Evolutionary conservation across 1,140 invertebrate species (phyloP).

Genomic region (Orchesella cincta): DNA sequence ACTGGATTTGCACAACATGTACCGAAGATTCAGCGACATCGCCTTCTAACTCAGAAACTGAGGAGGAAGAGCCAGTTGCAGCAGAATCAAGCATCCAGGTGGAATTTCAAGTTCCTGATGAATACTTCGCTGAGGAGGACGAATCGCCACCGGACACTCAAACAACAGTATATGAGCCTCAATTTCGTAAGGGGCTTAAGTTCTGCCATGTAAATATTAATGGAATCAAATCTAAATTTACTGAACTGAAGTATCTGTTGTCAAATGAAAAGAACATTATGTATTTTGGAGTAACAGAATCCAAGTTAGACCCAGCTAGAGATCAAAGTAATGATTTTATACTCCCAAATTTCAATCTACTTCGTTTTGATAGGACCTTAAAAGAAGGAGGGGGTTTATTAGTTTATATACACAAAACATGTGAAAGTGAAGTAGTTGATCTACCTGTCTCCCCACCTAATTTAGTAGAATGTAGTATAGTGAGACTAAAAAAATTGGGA

Average conservation of each 20-base stretch:
- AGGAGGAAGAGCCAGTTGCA: not conserved
- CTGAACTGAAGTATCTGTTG: not conserved
- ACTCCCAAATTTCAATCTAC: not conserved
- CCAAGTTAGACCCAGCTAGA: not conserved
- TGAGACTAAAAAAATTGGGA: not conserved
- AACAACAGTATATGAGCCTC: not conserved
- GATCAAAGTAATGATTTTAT: not conserved
- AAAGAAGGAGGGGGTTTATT: not conserved
- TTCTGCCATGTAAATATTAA: not conserved
- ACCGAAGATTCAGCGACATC: too few species aligned
- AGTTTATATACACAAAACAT: not conserved
- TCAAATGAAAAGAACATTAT: not conserved
- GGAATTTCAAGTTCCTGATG: not conserved
- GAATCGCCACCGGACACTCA: not conserved
- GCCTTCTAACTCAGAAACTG: too few species aligned
- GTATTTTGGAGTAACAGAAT: not conserved
- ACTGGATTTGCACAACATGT: too few species aligned
- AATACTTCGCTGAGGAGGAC: not conserved
- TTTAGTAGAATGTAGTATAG: not conserved
- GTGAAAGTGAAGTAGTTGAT: not conserved
- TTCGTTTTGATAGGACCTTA: not conserved
- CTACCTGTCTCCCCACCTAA: not conserved
- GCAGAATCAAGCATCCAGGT: not conserved
- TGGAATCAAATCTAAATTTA: not conserved
- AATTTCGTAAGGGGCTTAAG: not conserved